Percentiles rank a stretch among this genome's conserved stretches.
Evolutionary conservation across 2,888 invertebrate species (phyloP).

Genomic region (Epirrita christyi): DNA sequence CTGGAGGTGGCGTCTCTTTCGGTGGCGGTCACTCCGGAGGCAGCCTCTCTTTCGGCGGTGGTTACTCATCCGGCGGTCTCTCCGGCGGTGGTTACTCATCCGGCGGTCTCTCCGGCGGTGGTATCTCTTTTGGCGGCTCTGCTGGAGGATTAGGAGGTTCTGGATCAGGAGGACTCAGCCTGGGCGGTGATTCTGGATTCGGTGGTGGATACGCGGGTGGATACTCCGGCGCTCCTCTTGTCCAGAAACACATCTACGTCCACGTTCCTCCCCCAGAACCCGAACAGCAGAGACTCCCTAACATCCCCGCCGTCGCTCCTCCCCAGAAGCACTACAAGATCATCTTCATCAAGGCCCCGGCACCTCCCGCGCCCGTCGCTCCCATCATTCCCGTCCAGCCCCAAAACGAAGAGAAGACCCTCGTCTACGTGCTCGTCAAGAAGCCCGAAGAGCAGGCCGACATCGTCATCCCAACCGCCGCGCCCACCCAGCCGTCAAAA

Average conservation of each 20-base stretch:
- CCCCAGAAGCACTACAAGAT: constrained; percentile 96
- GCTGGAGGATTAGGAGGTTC: constrained; percentile 49
- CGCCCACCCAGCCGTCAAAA: constrained; percentile 93
- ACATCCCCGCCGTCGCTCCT: constrained; percentile 87
- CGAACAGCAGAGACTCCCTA: constrained; percentile 87
- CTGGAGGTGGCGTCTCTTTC: constrained; percentile 56
- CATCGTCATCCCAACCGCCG: constrained; percentile 90
- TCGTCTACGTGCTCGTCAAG: constrained; percentile 95
- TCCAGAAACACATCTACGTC: constrained; percentile 95
- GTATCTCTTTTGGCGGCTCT: constrained; percentile 56
- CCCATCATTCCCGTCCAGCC: constrained; percentile 92
- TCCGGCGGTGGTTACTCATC: constrained; percentile 54
- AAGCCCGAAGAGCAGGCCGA: constrained; percentile 94
- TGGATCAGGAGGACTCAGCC: constrained; percentile 49
- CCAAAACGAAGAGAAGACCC: constrained; percentile 94
- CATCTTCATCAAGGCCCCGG: constrained; percentile 96
- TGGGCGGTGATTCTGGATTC: constrained; percentile 68
- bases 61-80: constrained; percentile 38
- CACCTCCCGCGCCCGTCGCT: constrained; percentile 92
- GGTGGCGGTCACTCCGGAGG: constrained; percentile 62
- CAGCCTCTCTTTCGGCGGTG: constrained; percentile 55
- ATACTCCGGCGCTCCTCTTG: constrained; percentile 85
- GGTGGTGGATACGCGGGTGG: constrained; percentile 75
- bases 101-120: constrained; percentile 52
- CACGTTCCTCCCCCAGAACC: constrained; percentile 96